Conservation (phyloP, 2,888 invertebrate genomes). For the Ellobium chinense region DNA sequence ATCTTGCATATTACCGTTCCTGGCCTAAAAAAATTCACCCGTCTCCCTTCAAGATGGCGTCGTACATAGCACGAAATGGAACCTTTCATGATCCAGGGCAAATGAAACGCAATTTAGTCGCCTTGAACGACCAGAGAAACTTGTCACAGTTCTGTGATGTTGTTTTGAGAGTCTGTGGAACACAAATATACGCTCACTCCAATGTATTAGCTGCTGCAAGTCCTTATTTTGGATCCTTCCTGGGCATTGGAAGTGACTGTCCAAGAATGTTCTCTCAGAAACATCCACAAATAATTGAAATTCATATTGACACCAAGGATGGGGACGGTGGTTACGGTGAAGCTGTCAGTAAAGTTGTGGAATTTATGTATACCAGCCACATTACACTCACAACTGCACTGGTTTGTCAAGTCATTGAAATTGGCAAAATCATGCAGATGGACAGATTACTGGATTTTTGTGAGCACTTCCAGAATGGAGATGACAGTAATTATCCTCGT, state of each 20-base stretch:
- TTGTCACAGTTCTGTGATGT: constrained; percentile 75
- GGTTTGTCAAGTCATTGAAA: constrained; percentile 68
- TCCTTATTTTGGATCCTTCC: constrained; percentile 73
- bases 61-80: constrained; percentile 41
- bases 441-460: constrained; percentile 61
- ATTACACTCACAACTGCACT: constrained; percentile 60
- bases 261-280: constrained; percentile 75
- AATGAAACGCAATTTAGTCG: constrained; percentile 52
- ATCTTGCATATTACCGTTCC: too few species aligned
- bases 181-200: constrained; percentile 74
- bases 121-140: constrained; percentile 68
- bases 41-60: constrained; percentile 64
- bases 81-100: constrained; percentile 57
- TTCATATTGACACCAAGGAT: constrained; percentile 72
- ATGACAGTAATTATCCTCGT: constrained; percentile 29
- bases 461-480: constrained; percentile 52
- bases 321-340: constrained; percentile 65
- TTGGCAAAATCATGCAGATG: constrained; percentile 76
- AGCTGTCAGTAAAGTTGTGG: constrained; percentile 72
- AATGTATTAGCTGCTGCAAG: constrained; percentile 76
- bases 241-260: constrained; percentile 69
- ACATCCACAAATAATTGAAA: constrained; percentile 75
- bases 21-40: constrained; percentile 12
- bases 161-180: constrained; percentile 71
- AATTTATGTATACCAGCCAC: constrained; percentile 75